A percentile compares a stretch with the other conserved stretches of the same genome.
phyloP scores from a whole-genome alignment of 2,888 invertebrate genomes.

The Sinotaia quadrata region DNA sequence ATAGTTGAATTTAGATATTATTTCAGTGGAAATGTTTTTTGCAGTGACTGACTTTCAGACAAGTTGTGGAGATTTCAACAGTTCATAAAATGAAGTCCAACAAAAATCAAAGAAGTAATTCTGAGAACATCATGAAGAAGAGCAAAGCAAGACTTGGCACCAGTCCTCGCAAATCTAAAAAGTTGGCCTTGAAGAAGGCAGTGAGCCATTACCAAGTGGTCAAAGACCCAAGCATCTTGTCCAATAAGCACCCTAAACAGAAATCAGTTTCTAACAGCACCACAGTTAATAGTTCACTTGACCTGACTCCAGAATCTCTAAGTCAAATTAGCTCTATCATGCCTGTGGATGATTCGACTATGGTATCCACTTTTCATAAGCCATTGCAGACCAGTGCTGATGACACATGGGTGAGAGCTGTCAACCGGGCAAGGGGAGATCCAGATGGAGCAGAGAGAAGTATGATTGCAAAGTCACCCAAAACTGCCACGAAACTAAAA shows the following conservation, averaged over 20 bases:
- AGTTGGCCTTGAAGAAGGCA: constrained; percentile 40
- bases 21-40: too few relatives aligned
- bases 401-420: constrained; percentile 62
- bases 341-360: constrained; percentile 50
- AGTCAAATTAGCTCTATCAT: constrained; percentile 64
- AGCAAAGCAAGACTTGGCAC: constrained; percentile 40
- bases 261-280: too few relatives aligned
- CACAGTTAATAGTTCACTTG: constrained; percentile 17
- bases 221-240: neutral
- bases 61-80: too few relatives aligned
- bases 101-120: too few relatives aligned
- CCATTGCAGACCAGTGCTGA: constrained; percentile 43
- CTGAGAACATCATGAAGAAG: constrained; percentile 51
- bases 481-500: constrained; percentile 34
- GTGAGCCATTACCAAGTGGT: constrained; percentile 35
- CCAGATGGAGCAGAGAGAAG: constrained; percentile 66
- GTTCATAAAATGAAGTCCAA: too few relatives aligned
- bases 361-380: constrained; percentile 37
- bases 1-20: too few relatives aligned
- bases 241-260: too few relatives aligned
- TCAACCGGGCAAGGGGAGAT: constrained; percentile 60
- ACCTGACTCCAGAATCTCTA: constrained; percentile 54
- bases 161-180: constrained; percentile 39
- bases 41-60: too few relatives aligned
- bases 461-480: constrained; percentile 44